phyloP scores from a whole-genome alignment of 2,113 vertebrate genomes.

The Eleginops maclovinus region DNA sequence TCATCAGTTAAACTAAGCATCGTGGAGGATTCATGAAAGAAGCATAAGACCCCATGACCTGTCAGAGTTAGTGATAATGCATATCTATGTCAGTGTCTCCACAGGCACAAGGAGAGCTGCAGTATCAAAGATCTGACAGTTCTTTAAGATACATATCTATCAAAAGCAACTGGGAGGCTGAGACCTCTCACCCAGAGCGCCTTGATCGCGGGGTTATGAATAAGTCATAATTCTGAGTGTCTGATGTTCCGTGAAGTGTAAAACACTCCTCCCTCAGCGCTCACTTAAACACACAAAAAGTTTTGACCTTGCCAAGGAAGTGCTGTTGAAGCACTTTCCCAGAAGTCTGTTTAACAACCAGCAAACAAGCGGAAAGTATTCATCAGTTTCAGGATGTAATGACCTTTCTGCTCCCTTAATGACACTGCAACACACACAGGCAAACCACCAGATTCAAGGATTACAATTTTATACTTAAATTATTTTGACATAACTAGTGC shows the following conservation, averaged over 20 bases:
- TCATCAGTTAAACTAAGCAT: slow-evolving; percentile 47
- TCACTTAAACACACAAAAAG: slow-evolving; percentile 49
- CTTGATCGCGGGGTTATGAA: slow-evolving; percentile 45
- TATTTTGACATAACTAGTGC: background rate
- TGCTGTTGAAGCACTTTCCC: slow-evolving; percentile 59
- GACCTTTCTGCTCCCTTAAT: slow-evolving; percentile 41
- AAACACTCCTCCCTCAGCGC: slow-evolving; percentile 40
- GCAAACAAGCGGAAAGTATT: slow-evolving; percentile 67
- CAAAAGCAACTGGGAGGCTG: slow-evolving; percentile 42
- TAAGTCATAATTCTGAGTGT: slow-evolving; percentile 56
- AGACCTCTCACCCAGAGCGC: slow-evolving; percentile 37
- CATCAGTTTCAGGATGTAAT: slow-evolving; percentile 60
- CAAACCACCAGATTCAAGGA: background rate
- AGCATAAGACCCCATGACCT: slow-evolving; percentile 21
- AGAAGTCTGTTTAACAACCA: slow-evolving; percentile 49
- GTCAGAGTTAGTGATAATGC: slow-evolving; percentile 35
- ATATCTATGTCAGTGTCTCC: slow-evolving; percentile 34
- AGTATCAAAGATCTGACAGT: slow-evolving; percentile 61
- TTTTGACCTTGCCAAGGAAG: slow-evolving; percentile 48
- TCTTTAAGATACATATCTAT: slow-evolving; percentile 49
- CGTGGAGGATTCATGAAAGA: slow-evolving; percentile 42
- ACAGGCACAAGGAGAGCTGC: slow-evolving; percentile 10
- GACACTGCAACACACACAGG: background rate
- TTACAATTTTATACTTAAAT: background rate
- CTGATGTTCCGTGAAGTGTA: slow-evolving; percentile 58